Percentiles rank a stretch among this genome's conserved stretches.
These are phyloP conservation scores for Elanoides forficatus DNA, from an alignment of 2,113 vertebrate species.

Conservation along the genomic window DNA sequence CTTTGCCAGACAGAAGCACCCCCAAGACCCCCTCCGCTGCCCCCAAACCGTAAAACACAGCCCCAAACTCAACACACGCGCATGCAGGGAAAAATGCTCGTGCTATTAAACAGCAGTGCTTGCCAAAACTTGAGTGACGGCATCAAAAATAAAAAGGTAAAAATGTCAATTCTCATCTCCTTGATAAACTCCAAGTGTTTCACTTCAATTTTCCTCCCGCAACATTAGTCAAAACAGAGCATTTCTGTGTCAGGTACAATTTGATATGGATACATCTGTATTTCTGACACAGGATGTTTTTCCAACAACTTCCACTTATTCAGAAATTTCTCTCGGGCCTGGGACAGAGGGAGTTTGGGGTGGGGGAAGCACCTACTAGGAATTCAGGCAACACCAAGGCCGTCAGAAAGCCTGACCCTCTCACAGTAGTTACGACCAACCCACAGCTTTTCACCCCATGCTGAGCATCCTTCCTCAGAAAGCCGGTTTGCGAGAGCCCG, in stretches of 20 bases:
- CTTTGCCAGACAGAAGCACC: neutral
- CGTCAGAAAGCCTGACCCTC: neutral
- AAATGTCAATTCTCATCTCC: neutral
- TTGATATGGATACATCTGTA: neutral
- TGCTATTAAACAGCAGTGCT: rapidly evolving
- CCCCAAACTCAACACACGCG: rapidly evolving
- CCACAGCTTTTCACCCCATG: neutral
- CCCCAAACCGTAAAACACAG: neutral
- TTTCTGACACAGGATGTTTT: neutral
- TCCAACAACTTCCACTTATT: rapidly evolving
- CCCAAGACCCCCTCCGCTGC: no score
- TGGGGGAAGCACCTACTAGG: rapidly evolving
- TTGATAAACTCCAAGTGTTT: neutral
- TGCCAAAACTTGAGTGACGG: neutral
- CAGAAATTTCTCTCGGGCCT: neutral
- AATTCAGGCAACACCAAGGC: neutral
- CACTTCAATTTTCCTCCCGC: neutral
- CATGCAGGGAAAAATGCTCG: rapidly evolving
- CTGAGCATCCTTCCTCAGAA: neutral
- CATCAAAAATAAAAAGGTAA: neutral
- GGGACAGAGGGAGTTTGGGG: neutral
- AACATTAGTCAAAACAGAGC: neutral
- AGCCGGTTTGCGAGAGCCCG: neutral
- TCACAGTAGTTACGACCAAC: rapidly evolving
- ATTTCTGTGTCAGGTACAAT: neutral